A percentile compares a stretch with the other conserved stretches of the same genome.
Evolutionary conservation across 2,888 invertebrate genomes (phyloP).

Genomic region (Diogma glabrata): DNA sequence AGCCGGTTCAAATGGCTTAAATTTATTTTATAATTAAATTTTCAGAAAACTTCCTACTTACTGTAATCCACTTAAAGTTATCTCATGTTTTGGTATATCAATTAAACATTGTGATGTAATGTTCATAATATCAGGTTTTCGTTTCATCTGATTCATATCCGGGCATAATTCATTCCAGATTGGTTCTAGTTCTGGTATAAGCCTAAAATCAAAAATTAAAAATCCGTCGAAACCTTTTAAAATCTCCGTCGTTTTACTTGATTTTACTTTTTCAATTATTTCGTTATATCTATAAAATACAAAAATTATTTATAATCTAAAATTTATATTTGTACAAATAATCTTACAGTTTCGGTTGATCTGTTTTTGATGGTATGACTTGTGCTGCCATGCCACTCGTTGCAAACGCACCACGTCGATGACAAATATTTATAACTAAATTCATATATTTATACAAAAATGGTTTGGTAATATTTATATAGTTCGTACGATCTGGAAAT

Average conservation of each 20-base stretch:
- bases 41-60: neutral
- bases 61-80: slow-evolving; percentile 42
- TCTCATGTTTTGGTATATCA: slow-evolving; percentile 47
- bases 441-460: slow-evolving; percentile 52
- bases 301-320: too few relatives aligned
- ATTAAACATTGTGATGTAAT: slow-evolving; percentile 42
- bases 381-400: slow-evolving; percentile 59
- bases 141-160: slow-evolving; percentile 42
- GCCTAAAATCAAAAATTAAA: slow-evolving; percentile 52
- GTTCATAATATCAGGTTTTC: slow-evolving; percentile 30
- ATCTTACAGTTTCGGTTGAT: too few relatives aligned
- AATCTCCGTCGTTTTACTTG: slow-evolving; percentile 44
- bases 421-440: slow-evolving; percentile 46
- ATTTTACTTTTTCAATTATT: slow-evolving; percentile 38
- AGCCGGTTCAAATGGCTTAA: too few relatives aligned
- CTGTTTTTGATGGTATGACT: slow-evolving; percentile 36
- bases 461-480: slow-evolving; percentile 50
- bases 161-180: slow-evolving; percentile 39
- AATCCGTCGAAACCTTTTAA: slow-evolving; percentile 53
- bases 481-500: slow-evolving; percentile 55
- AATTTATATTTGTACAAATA: too few relatives aligned
- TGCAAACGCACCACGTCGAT: slow-evolving; percentile 47
- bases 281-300: slow-evolving; percentile 36
- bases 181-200: slow-evolving; percentile 46
- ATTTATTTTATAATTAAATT: too few relatives aligned